These are phyloP conservation scores for Melitaea athalia DNA, from an alignment of 2,888 invertebrate species.

Conservation along the genomic window DNA sequence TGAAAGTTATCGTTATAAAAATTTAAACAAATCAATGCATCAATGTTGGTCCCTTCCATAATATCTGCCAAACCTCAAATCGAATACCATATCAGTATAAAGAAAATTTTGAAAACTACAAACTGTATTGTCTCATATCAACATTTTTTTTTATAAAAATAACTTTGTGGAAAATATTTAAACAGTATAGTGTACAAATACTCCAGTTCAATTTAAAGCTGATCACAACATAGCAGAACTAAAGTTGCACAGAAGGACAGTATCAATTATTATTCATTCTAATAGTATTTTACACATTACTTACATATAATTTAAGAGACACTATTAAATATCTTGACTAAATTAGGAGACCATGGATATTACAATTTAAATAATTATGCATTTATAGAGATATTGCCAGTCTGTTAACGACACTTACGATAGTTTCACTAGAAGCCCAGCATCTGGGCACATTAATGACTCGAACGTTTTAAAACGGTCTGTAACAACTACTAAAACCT, in stretches of 20 bases:
- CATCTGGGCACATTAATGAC: constrained; percentile 77
- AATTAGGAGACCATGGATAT: constrained; percentile 80
- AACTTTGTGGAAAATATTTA: constrained; percentile 72
- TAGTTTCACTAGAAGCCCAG: constrained; percentile 80
- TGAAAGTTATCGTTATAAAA: constrained; percentile 50
- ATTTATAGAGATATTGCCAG: constrained; percentile 81
- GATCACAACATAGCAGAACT: constrained; percentile 80
- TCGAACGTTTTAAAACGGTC: constrained; percentile 76
- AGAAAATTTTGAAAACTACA: constrained; percentile 66
- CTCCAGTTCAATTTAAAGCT: constrained; percentile 78
- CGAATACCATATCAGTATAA: constrained; percentile 56
- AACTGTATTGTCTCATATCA: constrained; percentile 78
- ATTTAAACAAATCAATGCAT: constrained; percentile 53
- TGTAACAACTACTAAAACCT: constrained; percentile 82
- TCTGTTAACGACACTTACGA: constrained; percentile 79
- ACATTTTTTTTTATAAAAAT: constrained; percentile 76
- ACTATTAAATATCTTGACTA: constrained; percentile 82
- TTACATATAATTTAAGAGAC: constrained; percentile 78
- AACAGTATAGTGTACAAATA: constrained; percentile 73
- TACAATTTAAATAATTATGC: constrained; percentile 74
- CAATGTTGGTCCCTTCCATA: constrained; percentile 79
- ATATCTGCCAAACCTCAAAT: constrained; percentile 65
- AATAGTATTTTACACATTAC: constrained; percentile 73
- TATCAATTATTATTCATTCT: constrained; percentile 62
- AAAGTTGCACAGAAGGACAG: constrained; percentile 78